Percentiles rank a stretch among this genome's conserved stretches.
phyloP scores from a whole-genome alignment of 2,888 invertebrate species.

The Cryptocephalus moraei region DNA sequence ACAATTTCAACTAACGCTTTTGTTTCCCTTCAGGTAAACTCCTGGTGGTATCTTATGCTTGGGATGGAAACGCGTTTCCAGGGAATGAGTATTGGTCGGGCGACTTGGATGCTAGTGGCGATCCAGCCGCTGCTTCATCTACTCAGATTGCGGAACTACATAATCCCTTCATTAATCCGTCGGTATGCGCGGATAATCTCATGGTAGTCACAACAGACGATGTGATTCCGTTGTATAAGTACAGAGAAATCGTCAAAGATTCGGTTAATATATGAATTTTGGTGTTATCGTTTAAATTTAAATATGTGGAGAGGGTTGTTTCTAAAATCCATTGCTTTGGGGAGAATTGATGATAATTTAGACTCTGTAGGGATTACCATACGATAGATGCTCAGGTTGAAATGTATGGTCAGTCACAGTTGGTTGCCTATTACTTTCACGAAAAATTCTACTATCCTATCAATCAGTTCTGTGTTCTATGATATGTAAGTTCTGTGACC shows the following conservation, averaged over 20 bases:
- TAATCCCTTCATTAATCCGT: constrained; percentile 47
- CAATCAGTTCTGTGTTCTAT: no score
- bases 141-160: constrained; percentile 50
- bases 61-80: constrained; percentile 63
- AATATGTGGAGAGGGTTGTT: no score
- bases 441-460: no score
- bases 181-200: constrained; percentile 41
- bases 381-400: no score
- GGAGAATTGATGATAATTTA: no score
- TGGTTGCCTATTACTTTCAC: no score
- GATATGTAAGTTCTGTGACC: no score
- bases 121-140: constrained; percentile 51
- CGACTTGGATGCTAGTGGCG: constrained; percentile 43
- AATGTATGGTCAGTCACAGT: no score
- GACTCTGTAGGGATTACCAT: no score
- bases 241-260: constrained; percentile 3
- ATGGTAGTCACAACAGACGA: constrained; percentile 38
- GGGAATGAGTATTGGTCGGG: constrained; percentile 64
- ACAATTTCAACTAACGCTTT: background rate
- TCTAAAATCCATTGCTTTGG: no score
- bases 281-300: no score
- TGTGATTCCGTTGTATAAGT: constrained; percentile 16
- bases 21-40: constrained; percentile 13
- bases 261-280: no score
- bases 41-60: constrained; percentile 36